Evolutionary conservation across 1,140 invertebrate species (phyloP).

Genomic region (Listronotus bonariensis): DNA sequence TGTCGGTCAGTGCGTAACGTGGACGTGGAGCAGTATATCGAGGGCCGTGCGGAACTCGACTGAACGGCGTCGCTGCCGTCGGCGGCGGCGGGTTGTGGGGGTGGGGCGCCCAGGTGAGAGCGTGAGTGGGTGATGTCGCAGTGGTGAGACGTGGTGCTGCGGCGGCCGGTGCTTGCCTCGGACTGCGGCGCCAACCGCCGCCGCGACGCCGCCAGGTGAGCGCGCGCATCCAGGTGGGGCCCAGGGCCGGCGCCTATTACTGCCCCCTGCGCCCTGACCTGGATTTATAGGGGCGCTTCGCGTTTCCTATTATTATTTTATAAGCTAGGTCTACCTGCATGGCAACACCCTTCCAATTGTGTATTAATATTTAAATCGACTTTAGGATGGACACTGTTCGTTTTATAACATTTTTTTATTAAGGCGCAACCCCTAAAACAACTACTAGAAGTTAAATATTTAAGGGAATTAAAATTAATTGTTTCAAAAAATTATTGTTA

Average conservation of each 20-base stretch:
- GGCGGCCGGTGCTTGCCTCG: conserved; percentile 51
- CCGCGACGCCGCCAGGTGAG: conserved; percentile 38
- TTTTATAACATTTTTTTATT: too few relatives aligned
- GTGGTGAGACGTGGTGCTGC: conserved; percentile 45
- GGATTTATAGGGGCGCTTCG: not conserved
- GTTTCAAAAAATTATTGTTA: too few relatives aligned
- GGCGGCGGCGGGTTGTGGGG: conserved; percentile 45
- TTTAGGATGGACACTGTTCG: too few relatives aligned
- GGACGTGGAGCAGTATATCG: conserved; percentile 11
- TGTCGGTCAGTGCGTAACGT: conserved; percentile 18
- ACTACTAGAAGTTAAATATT: too few relatives aligned
- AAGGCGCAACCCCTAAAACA: too few relatives aligned
- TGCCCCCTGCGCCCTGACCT: conserved; percentile 27
- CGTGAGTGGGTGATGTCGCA: conserved; percentile 49
- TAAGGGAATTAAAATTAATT: too few relatives aligned
- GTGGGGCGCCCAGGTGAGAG: conserved; percentile 56
- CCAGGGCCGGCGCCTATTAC: conserved; percentile 25
- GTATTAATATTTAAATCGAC: too few relatives aligned
- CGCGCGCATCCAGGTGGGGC: conserved; percentile 39
- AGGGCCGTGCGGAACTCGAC: conserved; percentile 34
- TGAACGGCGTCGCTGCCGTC: conserved; percentile 43
- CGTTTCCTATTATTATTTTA: conserved; percentile 1
- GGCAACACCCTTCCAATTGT: not conserved
- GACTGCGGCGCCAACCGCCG: conserved; percentile 49
- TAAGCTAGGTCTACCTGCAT: not conserved